Evolutionary conservation across 2,113 vertebrate species (phyloP).

Genomic region (Psilopogon haemacephalus): DNA sequence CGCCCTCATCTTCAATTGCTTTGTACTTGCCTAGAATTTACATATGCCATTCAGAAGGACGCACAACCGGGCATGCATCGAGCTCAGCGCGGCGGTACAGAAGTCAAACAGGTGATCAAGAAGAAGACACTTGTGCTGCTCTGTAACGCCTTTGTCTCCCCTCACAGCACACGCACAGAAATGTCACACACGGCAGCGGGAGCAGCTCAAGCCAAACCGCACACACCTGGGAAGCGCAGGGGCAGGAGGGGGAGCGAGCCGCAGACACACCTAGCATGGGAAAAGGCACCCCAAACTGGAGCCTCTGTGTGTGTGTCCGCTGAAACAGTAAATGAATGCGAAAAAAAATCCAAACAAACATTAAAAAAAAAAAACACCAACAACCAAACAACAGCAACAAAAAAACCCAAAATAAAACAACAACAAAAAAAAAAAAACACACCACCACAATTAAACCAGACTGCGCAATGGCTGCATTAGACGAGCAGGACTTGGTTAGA

Average conservation of each 20-base stretch:
- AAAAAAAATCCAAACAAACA: not conserved
- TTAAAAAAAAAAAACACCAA: no score
- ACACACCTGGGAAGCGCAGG: constrained; percentile 21
- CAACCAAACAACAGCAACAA: not conserved
- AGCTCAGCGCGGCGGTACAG: not conserved
- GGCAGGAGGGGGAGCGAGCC: not conserved
- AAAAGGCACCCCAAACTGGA: not conserved
- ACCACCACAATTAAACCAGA: not conserved
- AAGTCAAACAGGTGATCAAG: constrained; percentile 15
- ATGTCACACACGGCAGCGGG: not conserved
- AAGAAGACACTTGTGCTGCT: not conserved
- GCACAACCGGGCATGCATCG: not conserved
- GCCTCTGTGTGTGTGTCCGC: not conserved
- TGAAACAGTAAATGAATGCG: not conserved
- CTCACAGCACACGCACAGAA: not conserved
- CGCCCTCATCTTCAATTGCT: not conserved
- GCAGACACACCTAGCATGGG: constrained; percentile 2
- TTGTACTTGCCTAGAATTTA: constrained; percentile 39
- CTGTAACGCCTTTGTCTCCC: not conserved
- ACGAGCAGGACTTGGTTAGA: not conserved
- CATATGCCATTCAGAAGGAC: not conserved
- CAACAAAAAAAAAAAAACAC: no score
- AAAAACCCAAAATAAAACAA: no score
- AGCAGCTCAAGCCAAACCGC: not conserved
- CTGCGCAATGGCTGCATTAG: not conserved